A percentile compares a stretch with the other conserved stretches of the same genome.
Evolutionary conservation across 2,797 vertebrate genomes (phyloP).

Genomic region (Oreortyx pictus): DNA sequence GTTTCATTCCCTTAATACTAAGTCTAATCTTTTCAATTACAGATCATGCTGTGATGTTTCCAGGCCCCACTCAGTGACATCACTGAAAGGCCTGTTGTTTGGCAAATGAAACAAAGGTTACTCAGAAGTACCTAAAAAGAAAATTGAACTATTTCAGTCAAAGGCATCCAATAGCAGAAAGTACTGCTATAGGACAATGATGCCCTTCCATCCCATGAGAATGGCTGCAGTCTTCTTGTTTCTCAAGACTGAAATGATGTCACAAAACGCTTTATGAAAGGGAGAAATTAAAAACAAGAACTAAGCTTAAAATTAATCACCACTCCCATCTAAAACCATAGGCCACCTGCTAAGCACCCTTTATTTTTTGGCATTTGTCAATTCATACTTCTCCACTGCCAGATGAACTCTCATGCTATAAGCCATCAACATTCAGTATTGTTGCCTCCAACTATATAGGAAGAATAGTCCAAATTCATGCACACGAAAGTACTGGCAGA

Average conservation of each 20-base stretch:
- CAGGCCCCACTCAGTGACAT: neutral
- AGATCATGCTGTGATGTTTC: constrained; percentile 1
- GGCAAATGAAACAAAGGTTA: neutral
- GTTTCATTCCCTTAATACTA: neutral
- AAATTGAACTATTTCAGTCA: constrained; percentile 4
- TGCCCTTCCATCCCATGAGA: neutral
- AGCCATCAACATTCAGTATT: neutral
- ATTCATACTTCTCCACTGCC: neutral
- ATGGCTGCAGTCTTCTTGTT: neutral
- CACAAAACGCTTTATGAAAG: neutral
- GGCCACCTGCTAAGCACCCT: neutral
- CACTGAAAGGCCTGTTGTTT: neutral
- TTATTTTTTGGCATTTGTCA: neutral
- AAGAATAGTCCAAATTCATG: neutral
- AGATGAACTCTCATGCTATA: neutral
- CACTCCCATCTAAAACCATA: neutral
- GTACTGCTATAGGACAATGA: rapidly evolving
- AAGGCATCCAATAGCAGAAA: neutral
- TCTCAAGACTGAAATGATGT: neutral
- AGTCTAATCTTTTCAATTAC: neutral
- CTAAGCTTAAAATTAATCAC: neutral
- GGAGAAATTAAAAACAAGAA: neutral
- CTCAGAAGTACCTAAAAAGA: neutral
- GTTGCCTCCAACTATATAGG: neutral
- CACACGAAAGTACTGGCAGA: neutral